Evolutionary conservation across 2,888 invertebrate species (phyloP), one percentile per base, ranked within the genome.

Genomic region (Scrobipalpa costella): DNA sequence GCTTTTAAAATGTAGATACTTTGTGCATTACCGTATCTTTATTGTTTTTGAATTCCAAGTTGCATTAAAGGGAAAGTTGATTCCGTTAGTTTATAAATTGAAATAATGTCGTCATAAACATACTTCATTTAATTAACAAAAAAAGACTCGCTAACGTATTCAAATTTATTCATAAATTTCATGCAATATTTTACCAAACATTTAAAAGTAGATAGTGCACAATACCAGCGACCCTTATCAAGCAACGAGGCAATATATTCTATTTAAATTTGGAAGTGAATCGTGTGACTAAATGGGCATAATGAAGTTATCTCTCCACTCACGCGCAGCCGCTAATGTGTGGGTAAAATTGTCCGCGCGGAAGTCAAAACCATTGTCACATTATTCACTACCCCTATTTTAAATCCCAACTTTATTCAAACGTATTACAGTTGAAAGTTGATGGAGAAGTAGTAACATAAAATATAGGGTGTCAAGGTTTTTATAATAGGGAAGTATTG

Each of bases 301-400:
- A 84, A 84, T 83, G 77, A 80, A 83, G 80, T 80, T 79, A 83
- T 81, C 80, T 72, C 62, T 72, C 74, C 69, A 78, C 76, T 78
- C 79, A 77, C 75, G 77, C 83, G 80, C 80, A 80, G 71, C 74
- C 78, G 73, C 81, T 83, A 83, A 82, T 83, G 81, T 83, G 80
- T 78, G 81, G 81, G 78, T 78, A 77, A 74, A 71, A 73, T 75
- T 75, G 75, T 77, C 78, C 76, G 74, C 72, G 77, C 77, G 79
- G 78, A 81, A 82, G 77, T 80, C 76, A 78, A 79, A 78, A 74
- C 72, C 74, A 73, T 75, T 75, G 73, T 76, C 75, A 76, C 75
- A 74, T 74, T 70, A 70, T 50, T 57, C 7, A 38, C 33, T 11
- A 33, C 36, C 57, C 47, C 17, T 40, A 55, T 34, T 13, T 17